Conservation (phyloP, 2,888 invertebrate species). For the Raillietiella orientalis region DNA sequence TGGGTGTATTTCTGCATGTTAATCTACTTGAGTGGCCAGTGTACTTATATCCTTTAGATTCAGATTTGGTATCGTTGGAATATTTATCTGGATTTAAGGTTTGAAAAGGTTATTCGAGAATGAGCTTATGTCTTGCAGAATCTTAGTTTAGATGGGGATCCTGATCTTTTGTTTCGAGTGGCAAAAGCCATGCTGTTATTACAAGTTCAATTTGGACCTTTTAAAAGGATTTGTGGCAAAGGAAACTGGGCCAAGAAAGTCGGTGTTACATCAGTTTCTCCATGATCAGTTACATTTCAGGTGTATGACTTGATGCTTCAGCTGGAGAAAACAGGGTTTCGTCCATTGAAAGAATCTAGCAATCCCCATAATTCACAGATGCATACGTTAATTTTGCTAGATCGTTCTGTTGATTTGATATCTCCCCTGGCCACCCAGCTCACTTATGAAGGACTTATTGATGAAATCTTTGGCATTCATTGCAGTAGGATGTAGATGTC, state of each 20-base stretch:
- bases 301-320: slow-evolving; percentile 58
- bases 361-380: slow-evolving; percentile 27
- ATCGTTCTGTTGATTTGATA: slow-evolving; percentile 64
- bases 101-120: not conserved
- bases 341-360: too few relatives aligned
- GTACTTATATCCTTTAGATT: slow-evolving; percentile 64
- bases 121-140: slow-evolving; percentile 19
- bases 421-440: slow-evolving; percentile 75
- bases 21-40: slow-evolving; percentile 68
- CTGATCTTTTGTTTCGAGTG: slow-evolving; percentile 50
- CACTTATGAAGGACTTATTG: slow-evolving; percentile 76
- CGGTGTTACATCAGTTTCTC: too few relatives aligned
- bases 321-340: slow-evolving; percentile 27
- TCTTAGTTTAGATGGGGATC: slow-evolving; percentile 57
- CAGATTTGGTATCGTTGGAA: too few relatives aligned
- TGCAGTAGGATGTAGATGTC: slow-evolving; percentile 17
- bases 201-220: slow-evolving; percentile 60
- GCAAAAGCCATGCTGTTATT: slow-evolving; percentile 55
- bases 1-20: slow-evolving; percentile 43
- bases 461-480: slow-evolving; percentile 68
- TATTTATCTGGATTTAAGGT: not conserved
- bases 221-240: slow-evolving; percentile 61
- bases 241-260: slow-evolving; percentile 53
- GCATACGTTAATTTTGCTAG: slow-evolving; percentile 61
- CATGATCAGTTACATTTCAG: too few relatives aligned